Base-by-base conservation (phyloP, 35 echinoderm and acorn worm genomes). In the Strongylocentrotus purpuratus region DNA sequence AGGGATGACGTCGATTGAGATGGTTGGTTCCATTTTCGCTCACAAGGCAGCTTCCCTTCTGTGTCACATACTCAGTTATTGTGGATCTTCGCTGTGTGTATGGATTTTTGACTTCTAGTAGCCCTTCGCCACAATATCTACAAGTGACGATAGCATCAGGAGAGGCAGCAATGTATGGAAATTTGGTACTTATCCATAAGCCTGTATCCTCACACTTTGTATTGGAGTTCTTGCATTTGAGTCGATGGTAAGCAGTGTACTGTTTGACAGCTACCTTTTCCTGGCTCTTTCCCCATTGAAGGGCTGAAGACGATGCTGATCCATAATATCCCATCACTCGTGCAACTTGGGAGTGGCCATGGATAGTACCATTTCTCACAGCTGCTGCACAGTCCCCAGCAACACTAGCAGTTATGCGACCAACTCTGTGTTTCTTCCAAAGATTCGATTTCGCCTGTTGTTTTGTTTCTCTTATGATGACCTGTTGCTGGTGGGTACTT, bases 91-190 rank as follows among this genome's bases (percentile, higher is more conserved):
- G 90, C 33, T 97, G 71, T 31, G 58, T 97, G 48, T 94, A 97
- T 87, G 96, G 95, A 71, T 97, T 97, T 48, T 97, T 97, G 28
- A 95, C 47, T 47, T 97, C 96, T 7, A 97, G 5, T 14, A 97
- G 85, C 14, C 96, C 96, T 33, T 17, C 85, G 32, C 96, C 96
- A 97, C 96, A 96, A 31, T 92, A n/a, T 46, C 91, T 94, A 28
- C 96, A 97, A 45, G 32, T 61, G 31, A 95, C 32, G 85, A 94
- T 94, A 3, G 85, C 95, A 94, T 97, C 92, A 46, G 95, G 95
- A 4, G 96, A 94, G 28, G 96, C 95, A 5, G 96, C 96, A 85
- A 95, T 88, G 88, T 95, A 97, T 46, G 96, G 96, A 85, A 78
- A 90, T 47, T 86, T 48, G 14, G 52, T 48, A 48, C 92, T 97